A percentile compares a stretch with the other conserved stretches of the same genome.
Conservation (phyloP, 2,113 vertebrate genomes). For the Nettapus auritus region DNA sequence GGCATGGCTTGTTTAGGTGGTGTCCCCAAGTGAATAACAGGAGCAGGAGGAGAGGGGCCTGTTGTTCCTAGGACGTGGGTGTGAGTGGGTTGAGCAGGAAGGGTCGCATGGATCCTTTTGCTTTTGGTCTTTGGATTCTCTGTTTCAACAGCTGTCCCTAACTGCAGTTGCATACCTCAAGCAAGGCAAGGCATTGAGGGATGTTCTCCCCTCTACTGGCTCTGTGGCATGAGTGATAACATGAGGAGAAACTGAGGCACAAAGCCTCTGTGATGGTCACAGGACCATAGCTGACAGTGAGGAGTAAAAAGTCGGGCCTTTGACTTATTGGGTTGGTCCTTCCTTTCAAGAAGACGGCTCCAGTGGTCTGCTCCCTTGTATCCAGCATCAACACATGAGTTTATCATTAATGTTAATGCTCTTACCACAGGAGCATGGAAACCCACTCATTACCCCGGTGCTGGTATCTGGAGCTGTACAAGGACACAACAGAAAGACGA, state of each 20-base stretch:
- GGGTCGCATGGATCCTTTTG: neutral
- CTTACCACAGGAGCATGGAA: neutral
- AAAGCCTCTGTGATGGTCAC: neutral
- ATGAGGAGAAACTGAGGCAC: neutral
- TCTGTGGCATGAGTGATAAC: neutral
- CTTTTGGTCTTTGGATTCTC: neutral
- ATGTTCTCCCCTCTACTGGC: neutral
- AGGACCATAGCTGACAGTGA: neutral
- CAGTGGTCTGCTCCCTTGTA: accelerated
- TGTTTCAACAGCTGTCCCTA: neutral
- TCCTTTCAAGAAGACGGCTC: neutral
- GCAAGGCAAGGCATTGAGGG: neutral
- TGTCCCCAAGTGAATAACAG: neutral
- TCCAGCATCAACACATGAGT: neutral
- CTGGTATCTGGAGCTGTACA: neutral
- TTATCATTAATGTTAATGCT: neutral
- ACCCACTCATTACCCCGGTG: neutral
- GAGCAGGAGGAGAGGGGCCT: neutral
- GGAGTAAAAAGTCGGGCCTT: neutral
- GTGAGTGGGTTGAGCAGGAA: no score
- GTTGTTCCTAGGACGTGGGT: neutral
- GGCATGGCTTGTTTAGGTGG: neutral
- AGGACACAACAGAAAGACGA: neutral
- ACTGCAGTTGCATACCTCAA: neutral
- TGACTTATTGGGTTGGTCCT: neutral